phyloP scores from a whole-genome alignment of 37 sponge, comb jelly and placozoan species.

The Amphimedon queenslandica region DNA sequence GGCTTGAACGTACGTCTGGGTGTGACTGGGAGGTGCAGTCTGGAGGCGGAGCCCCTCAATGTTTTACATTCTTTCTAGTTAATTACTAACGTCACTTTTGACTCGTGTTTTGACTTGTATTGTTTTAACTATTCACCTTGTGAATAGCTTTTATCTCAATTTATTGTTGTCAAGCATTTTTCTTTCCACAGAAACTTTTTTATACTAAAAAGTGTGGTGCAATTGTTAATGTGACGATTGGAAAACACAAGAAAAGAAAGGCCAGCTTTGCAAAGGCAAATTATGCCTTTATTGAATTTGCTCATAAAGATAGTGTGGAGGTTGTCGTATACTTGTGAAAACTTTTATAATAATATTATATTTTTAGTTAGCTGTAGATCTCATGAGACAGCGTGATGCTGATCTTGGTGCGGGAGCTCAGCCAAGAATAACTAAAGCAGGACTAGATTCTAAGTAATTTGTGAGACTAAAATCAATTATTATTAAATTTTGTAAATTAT shows the following conservation, averaged over 20 bases:
- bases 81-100: no score
- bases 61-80: no score
- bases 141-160: no score
- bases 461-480: no score
- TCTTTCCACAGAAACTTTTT: constrained; percentile 43
- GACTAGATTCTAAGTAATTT: constrained; percentile 9
- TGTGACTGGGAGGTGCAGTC: no score
- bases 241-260: constrained; percentile 41
- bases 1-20: no score
- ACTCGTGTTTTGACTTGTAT: no score
- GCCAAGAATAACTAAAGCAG: constrained; percentile 17
- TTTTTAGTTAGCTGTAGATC: constrained; percentile 23
- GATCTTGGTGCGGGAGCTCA: constrained; percentile 3
- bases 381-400: constrained; percentile 16
- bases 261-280: constrained; percentile 47
- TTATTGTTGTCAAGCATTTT: no score
- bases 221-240: constrained; percentile 37
- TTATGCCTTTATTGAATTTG: constrained; percentile 64
- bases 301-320: constrained; percentile 64
- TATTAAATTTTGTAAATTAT: no score
- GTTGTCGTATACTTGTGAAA: constrained; percentile 4
- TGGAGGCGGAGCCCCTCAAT: no score
- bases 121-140: no score
- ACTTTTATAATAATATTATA: neutral
- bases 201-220: constrained; percentile 65